Percentiles rank a stretch among this genome's conserved stretches.
Evolutionary conservation across 2,113 vertebrate genomes (phyloP).

Genomic region (Gavia stellata): DNA sequence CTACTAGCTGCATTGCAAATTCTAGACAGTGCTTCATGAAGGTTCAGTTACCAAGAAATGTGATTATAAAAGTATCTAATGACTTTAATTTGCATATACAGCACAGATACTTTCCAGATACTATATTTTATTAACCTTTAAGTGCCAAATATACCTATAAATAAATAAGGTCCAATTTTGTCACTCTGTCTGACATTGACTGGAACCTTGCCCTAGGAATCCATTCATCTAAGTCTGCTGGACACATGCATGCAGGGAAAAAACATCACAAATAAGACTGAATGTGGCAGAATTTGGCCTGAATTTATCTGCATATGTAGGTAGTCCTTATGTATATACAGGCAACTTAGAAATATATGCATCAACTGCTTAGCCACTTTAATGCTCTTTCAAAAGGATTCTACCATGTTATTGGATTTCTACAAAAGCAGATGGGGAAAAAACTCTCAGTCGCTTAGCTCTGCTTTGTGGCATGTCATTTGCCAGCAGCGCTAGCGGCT

Average conservation of each 20-base stretch:
- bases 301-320: neutral
- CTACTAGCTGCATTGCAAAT: neutral
- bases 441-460: neutral
- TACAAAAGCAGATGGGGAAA: neutral
- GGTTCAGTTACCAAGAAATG: neutral
- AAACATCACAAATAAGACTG: neutral
- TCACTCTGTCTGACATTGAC: neutral
- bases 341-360: neutral
- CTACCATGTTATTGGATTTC: neutral
- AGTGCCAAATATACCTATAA: neutral
- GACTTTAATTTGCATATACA: neutral
- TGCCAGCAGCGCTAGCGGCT: neutral
- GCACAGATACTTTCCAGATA: neutral
- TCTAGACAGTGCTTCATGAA: neutral
- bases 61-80: neutral
- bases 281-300: neutral
- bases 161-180: neutral
- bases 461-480: neutral
- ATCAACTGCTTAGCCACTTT: neutral
- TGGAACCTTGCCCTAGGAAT: neutral
- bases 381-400: neutral
- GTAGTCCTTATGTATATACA: neutral
- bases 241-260: neutral
- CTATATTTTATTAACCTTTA: neutral
- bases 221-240: neutral